phyloP scores from a whole-genome alignment of 2,888 invertebrate genomes.

The Luffia ferchaultella region DNA sequence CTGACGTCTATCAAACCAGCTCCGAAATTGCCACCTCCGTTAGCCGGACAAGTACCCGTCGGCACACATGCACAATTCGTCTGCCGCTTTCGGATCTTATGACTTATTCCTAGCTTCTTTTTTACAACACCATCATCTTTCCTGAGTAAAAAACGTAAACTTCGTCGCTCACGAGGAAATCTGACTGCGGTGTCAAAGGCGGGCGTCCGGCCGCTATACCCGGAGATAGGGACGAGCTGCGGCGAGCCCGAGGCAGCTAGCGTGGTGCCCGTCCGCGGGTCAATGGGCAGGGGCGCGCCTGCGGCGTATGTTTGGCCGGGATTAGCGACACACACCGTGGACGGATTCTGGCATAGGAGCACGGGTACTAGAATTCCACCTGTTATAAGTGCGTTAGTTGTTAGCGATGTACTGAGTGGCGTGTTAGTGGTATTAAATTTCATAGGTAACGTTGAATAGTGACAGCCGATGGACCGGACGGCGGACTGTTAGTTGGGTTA shows the following conservation, averaged over 20 bases:
- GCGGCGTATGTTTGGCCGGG: conserved; percentile 32
- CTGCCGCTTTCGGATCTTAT: conserved; percentile 42
- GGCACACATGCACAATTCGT: conserved; percentile 43
- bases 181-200: conserved; percentile 37
- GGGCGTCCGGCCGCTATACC: conserved; percentile 37
- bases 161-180: conserved; percentile 39
- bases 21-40: conserved; percentile 39
- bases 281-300: conserved; percentile 45
- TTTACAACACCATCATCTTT: conserved; percentile 8
- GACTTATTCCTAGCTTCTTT: conserved; percentile 23
- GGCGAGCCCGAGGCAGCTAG: conserved; percentile 34
- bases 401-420: conserved; percentile 8
- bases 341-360: conserved; percentile 46
- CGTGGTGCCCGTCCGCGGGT: conserved; percentile 55
- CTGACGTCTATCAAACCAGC: conserved; percentile 68
- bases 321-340: conserved; percentile 51
- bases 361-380: conserved; percentile 42
- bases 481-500: no score
- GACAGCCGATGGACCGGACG: conserved; percentile 29
- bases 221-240: conserved; percentile 30
- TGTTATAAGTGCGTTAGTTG: conserved; percentile 15
- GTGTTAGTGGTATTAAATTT: conserved; percentile 23
- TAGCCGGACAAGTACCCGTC: conserved; percentile 36
- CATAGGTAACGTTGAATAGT: conserved; percentile 41
- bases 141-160: neutral